Conservation (phyloP, 2,113 vertebrate genomes). For the Leucoraja erinaceus region DNA sequence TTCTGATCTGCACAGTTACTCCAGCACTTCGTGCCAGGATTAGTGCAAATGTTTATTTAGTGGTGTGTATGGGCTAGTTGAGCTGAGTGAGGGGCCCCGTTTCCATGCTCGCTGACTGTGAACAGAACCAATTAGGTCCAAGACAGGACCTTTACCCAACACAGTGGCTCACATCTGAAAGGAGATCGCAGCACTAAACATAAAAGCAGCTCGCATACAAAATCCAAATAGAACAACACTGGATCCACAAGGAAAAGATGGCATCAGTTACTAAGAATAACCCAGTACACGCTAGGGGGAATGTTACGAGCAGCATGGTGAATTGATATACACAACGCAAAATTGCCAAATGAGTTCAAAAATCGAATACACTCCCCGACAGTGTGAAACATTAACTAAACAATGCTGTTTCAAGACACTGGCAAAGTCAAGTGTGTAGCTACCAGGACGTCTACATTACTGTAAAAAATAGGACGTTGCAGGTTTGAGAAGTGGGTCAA, state of each 20-base stretch:
- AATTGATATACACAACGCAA: neutral
- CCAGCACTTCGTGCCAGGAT: too few species aligned
- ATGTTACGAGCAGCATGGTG: neutral
- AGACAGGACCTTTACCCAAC: neutral
- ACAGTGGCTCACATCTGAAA: neutral
- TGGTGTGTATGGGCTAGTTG: too few species aligned
- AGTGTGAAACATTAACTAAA: neutral
- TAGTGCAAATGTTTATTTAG: too few species aligned
- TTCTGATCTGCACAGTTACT: too few species aligned
- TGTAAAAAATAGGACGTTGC: conserved; percentile 33
- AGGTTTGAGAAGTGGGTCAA: conserved; percentile 26
- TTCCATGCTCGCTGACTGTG: too few species aligned
- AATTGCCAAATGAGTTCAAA: neutral
- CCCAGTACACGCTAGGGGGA: neutral
- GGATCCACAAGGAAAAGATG: neutral
- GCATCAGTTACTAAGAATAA: neutral
- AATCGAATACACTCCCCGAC: neutral
- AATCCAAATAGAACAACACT: neutral
- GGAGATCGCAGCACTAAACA: neutral
- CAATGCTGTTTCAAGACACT: too few species aligned
- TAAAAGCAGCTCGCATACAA: neutral
- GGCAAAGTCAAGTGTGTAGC: neutral
- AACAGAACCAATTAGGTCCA: neutral
- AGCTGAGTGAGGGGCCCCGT: too few species aligned
- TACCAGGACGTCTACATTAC: neutral